These are phyloP conservation scores for Cephus pulcher DNA, from an alignment of 2,888 invertebrate genomes.

Conservation along the genomic window DNA sequence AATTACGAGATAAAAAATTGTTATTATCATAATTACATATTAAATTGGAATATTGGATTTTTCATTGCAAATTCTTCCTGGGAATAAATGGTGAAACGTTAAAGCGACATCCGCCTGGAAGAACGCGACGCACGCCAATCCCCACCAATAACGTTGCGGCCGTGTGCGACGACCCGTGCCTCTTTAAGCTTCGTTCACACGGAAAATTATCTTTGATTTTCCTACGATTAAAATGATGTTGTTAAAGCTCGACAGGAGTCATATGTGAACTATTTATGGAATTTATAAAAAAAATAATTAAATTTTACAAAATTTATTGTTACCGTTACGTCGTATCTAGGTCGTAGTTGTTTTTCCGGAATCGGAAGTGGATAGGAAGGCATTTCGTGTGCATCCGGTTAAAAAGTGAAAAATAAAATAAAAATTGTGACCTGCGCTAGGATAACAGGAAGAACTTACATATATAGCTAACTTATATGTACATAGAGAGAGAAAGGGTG, in stretches of 20 bases:
- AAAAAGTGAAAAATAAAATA: background rate
- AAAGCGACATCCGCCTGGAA: slow-evolving; percentile 31
- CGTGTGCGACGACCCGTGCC: slow-evolving; percentile 38
- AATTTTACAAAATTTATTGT: background rate
- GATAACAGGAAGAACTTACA: too few species aligned
- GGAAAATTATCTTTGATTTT: background rate
- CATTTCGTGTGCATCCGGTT: slow-evolving; percentile 21
- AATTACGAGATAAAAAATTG: background rate
- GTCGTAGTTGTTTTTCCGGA: slow-evolving; percentile 7
- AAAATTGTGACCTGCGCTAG: too few species aligned
- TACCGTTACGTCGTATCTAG: background rate
- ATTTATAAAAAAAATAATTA: background rate
- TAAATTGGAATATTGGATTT: background rate
- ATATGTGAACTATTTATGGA: background rate
- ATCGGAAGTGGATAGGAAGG: slow-evolving; percentile 23
- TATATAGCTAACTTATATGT: too few species aligned
- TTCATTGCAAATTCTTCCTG: background rate
- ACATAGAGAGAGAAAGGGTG: background rate
- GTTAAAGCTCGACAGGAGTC: background rate
- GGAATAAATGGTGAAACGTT: slow-evolving; percentile 23
- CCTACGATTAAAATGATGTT: background rate
- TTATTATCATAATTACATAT: background rate
- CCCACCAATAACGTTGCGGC: slow-evolving; percentile 31
- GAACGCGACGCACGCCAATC: slow-evolving; percentile 48
- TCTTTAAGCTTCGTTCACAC: slow-evolving; percentile 19